Percentiles rank a stretch among this genome's conserved stretches.
phyloP scores from a whole-genome alignment of 1,140 invertebrate genomes.

The Drosophila persimilis region DNA sequence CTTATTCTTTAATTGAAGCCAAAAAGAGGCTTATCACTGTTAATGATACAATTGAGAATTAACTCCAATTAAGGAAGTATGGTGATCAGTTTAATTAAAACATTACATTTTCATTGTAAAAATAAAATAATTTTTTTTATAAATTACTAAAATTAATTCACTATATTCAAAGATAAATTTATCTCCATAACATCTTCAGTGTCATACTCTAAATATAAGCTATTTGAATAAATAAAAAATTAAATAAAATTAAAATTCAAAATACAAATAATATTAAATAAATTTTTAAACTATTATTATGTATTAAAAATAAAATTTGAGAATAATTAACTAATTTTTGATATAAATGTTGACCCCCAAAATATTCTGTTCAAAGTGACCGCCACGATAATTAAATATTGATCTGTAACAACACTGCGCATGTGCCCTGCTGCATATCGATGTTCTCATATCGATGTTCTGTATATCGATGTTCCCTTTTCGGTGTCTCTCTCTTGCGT shows the following conservation, averaged over 20 bases:
- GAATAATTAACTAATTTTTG: slow-evolving; percentile 58
- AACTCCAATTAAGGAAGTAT: slow-evolving; percentile 83
- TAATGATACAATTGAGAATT: slow-evolving; percentile 53
- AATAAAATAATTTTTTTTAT: neutral
- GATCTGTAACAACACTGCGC: no score
- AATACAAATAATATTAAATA: slow-evolving; percentile 83
- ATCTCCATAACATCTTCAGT: slow-evolving; percentile 84
- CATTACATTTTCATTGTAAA: slow-evolving; percentile 80
- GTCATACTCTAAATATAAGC: slow-evolving; percentile 85
- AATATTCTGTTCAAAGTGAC: slow-evolving; percentile 49
- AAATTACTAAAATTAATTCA: neutral
- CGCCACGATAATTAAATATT: no score
- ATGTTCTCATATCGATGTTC: no score
- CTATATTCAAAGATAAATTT: neutral
- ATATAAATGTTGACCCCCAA: slow-evolving; percentile 82
- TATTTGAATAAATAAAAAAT: slow-evolving; percentile 84
- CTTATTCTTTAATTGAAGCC: slow-evolving; percentile 85
- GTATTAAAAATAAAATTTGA: slow-evolving; percentile 53
- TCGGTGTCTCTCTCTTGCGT: no score
- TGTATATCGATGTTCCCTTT: no score
- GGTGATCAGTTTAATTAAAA: slow-evolving; percentile 84
- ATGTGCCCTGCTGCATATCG: no score
- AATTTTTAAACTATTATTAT: slow-evolving; percentile 83
- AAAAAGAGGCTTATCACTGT: slow-evolving; percentile 83
- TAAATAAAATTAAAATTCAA: slow-evolving; percentile 82